Percentiles rank a stretch among this genome's conserved stretches.
These are phyloP conservation scores for Aurelia aurita DNA, from an alignment of 30 jellyfish, hydroid and myxozoan genomes.

Conservation along the genomic window DNA sequence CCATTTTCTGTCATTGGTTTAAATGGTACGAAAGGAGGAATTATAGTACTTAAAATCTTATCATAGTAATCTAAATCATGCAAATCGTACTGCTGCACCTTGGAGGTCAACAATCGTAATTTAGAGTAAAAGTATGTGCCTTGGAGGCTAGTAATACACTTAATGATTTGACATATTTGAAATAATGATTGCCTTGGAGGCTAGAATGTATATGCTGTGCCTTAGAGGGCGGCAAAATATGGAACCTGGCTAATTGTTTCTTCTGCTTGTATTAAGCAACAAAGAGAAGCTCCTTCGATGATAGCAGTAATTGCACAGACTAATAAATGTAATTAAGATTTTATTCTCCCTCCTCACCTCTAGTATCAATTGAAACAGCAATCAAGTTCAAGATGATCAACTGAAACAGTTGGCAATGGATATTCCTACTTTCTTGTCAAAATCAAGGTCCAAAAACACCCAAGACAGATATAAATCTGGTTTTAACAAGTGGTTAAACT, in stretches of 20 bases:
- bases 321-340: background rate
- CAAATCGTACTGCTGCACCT: background rate
- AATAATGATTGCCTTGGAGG: background rate
- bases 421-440: background rate
- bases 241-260: no score
- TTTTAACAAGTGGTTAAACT: conserved; percentile 2
- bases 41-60: background rate
- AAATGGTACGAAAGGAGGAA: background rate
- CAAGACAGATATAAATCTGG: conserved; percentile 16
- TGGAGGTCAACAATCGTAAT: background rate
- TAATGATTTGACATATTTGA: background rate
- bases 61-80: background rate
- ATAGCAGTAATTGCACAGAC: background rate
- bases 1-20: conserved; percentile 17
- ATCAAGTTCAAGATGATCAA: conserved; percentile 19
- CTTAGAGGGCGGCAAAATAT: no score
- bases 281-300: no score
- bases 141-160: no score
- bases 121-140: no score
- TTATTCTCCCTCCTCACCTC: background rate
- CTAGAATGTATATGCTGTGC: background rate
- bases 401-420: background rate
- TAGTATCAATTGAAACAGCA: background rate
- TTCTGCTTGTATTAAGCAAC: no score
- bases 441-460: conserved; percentile 11